Conservation (phyloP, 1,140 invertebrate species). For the Diuraphis noxia region DNA sequence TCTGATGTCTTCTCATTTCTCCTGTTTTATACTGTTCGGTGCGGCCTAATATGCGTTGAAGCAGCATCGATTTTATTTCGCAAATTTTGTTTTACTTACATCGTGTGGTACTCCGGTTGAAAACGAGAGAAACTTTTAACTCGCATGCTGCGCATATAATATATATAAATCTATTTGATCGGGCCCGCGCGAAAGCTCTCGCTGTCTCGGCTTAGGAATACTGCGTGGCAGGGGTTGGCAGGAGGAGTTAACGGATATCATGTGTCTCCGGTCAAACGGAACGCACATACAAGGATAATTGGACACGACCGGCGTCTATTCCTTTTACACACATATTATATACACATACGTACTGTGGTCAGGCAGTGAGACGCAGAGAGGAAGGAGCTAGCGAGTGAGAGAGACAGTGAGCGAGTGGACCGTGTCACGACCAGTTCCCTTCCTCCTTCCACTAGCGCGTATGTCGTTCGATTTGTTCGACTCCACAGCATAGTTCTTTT, state of each 20-base stretch:
- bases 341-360: not conserved
- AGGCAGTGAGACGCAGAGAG: not conserved
- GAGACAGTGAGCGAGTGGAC: not conserved
- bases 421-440: conserved; percentile 46
- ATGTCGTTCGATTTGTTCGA: conserved; percentile 48
- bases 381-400: not conserved
- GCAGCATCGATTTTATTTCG: not conserved
- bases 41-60: not conserved
- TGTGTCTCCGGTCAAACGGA: conserved; percentile 51
- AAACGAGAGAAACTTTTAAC: not conserved
- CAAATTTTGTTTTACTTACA: not conserved
- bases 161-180: not conserved
- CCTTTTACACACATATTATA: conserved; percentile 8
- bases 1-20: not conserved
- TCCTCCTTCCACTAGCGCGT: not conserved
- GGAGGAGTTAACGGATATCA: conserved; percentile 29
- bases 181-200: not conserved
- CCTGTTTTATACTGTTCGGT: not conserved
- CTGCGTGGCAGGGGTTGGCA: not conserved
- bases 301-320: conserved; percentile 50
- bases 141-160: not conserved
- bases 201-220: not conserved
- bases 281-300: conserved; percentile 49
- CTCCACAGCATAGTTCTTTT: not conserved
- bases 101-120: too few species aligned